These are phyloP conservation scores for Acrobasis suavella DNA, from an alignment of 2,888 invertebrate species.

Conservation along the genomic window DNA sequence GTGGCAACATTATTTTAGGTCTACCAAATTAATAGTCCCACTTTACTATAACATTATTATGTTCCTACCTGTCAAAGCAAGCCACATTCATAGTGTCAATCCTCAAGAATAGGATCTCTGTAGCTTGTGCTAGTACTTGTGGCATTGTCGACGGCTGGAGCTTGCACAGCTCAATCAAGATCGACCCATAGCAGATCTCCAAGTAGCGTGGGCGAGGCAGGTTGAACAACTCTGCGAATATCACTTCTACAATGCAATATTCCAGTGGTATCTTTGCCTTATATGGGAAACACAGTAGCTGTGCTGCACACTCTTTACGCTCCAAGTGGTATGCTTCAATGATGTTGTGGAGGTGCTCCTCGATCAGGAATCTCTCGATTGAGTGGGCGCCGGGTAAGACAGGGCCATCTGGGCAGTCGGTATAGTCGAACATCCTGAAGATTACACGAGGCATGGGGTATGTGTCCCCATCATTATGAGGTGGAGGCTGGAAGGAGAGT, in stretches of 20 bases:
- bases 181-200: conserved; percentile 96
- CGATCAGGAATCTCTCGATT: conserved; percentile 98
- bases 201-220: conserved; percentile 94
- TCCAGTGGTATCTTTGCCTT: conserved; percentile 97
- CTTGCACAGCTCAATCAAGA: conserved; percentile 98
- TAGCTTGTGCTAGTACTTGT: conserved; percentile 98
- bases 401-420: conserved; percentile 97
- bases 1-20: too few species aligned
- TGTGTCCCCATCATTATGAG: conserved; percentile 93
- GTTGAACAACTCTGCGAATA: conserved; percentile 96
- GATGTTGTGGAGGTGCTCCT: conserved; percentile 97
- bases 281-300: conserved; percentile 95
- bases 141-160: conserved; percentile 98
- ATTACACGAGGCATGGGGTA: conserved; percentile 98
- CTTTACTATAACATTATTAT: too few species aligned
- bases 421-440: conserved; percentile 98
- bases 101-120: conserved; percentile 97
- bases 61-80: conserved; percentile 92
- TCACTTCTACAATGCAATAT: conserved; percentile 98
- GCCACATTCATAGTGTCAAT: conserved; percentile 98
- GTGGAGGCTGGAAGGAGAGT: conserved; percentile 87
- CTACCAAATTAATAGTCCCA: too few species aligned
- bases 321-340: conserved; percentile 93
- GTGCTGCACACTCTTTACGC: conserved; percentile 97
- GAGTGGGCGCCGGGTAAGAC: conserved; percentile 97